Evolutionary conservation across 2,888 invertebrate species (phyloP), one percentile per base, ranked within the genome.

Genomic region (Salpingus planirostris): DNA sequence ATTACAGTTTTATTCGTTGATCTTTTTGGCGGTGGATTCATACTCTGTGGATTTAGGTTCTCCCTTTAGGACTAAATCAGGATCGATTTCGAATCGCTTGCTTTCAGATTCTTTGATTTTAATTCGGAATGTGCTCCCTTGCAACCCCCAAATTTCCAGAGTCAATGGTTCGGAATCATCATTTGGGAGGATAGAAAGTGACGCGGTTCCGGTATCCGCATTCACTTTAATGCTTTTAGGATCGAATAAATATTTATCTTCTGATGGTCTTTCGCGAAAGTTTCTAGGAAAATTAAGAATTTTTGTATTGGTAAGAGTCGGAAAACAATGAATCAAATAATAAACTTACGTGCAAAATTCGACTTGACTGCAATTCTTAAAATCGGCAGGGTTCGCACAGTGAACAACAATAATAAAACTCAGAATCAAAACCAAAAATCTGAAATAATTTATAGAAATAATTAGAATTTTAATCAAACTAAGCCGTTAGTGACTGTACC

Each of bases 101-200:
- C 25, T 26, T n/a, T 25, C 18, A 3, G 26, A 12, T 13, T 31
- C 31, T n/a, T 15, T 25, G 3, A 31, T 31, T 31, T 26, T 31
- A 3, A 31, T 11, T 18, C 31, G 4, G 11, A 31, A 8, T 6
- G 21, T 26, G 21, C 15, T 15, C 11, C 26, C 25, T 26, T 26
- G 18, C 6, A 13, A 21, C 13, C 25, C 11, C 13, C 10, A 18
- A 7, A 31, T 21, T 5, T n/a, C 12, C 2, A 31, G 13, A 13
- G 15, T 15, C n/a, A 31, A 13, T 13, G 25, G 10, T 11, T 15
- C 18, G n/a, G 11, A 14, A 8, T 18, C 31, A 13, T 6, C 25
- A 10, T 13, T 25, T 1, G 21, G 13, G 4, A 11, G 10, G 6
- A 31, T 8, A 5, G 14, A 13, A 12, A 31, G 26, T 7, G 13